Percentiles rank a stretch among this genome's conserved stretches.
phyloP scores from a whole-genome alignment of 2,888 invertebrate species.

The Troglohyphantes excavatus region DNA sequence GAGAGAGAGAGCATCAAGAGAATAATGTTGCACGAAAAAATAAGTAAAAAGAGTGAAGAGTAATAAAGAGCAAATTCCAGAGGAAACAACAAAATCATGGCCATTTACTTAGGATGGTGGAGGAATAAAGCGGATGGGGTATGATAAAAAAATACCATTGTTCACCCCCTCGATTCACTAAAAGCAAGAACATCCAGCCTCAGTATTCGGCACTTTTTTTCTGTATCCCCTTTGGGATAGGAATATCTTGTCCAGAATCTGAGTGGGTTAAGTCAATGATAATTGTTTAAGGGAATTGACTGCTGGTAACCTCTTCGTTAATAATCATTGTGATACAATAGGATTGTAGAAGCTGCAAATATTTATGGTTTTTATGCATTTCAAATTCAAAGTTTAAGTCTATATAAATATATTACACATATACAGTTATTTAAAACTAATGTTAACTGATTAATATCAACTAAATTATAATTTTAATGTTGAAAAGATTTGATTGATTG shows the following conservation, averaged over 20 bases:
- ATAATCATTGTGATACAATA: not conserved
- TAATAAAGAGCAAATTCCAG: constrained; percentile 76
- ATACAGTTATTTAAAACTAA: no score
- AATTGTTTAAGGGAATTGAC: constrained; percentile 16
- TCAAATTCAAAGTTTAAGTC: no score
- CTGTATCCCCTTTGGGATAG: not conserved
- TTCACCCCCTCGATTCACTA: not conserved
- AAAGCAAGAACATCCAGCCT: constrained; percentile 21
- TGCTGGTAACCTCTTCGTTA: not conserved
- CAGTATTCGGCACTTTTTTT: constrained; percentile 52
- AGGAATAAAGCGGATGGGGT: constrained; percentile 43
- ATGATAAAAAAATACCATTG: constrained; percentile 35
- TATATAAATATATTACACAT: no score
- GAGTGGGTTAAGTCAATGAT: constrained; percentile 45
- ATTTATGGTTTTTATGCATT: no score
- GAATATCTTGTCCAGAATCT: not conserved
- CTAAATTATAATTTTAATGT: no score
- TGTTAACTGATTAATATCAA: no score
- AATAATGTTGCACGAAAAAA: constrained; percentile 6
- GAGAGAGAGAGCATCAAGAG: constrained; percentile 21
- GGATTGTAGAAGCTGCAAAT: no score
- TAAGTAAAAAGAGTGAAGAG: constrained; percentile 36
- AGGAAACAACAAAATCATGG: constrained; percentile 73
- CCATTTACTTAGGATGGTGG: constrained; percentile 74
- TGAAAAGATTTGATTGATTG: no score